These are phyloP conservation scores for Wiebesia pumilae DNA, from an alignment of 1,140 invertebrate species.

Conservation along the genomic window DNA sequence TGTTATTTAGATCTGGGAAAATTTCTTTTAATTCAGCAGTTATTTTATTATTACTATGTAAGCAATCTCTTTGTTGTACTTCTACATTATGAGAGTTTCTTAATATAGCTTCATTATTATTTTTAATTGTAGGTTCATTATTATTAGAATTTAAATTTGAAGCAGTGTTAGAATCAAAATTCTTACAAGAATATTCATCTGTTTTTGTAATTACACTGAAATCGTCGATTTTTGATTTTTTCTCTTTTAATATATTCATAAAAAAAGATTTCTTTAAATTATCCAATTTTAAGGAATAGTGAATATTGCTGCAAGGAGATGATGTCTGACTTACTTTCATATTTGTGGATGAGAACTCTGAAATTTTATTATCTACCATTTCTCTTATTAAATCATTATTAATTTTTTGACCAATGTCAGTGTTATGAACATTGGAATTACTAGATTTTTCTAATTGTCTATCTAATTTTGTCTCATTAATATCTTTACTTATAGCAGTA, in stretches of 20 bases:
- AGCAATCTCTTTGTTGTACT: neutral
- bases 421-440: constrained; percentile 33
- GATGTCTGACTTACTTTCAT: constrained; percentile 7
- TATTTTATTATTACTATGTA: constrained; percentile 17
- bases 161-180: neutral
- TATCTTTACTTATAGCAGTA: neutral
- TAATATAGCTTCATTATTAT: neutral
- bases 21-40: constrained; percentile 69
- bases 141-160: neutral
- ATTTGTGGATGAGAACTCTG: neutral
- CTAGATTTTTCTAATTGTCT: constrained; percentile 42
- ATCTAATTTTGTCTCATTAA: neutral
- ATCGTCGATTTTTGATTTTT: constrained; percentile 19
- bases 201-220: neutral
- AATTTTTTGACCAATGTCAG: neutral
- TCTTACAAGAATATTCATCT: neutral
- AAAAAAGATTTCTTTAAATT: constrained; percentile 67
- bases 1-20: constrained; percentile 73
- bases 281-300: constrained; percentile 57
- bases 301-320: constrained; percentile 52
- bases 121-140: constrained; percentile 1
- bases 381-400: neutral
- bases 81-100: neutral
- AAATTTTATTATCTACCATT: neutral
- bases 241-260: constrained; percentile 65